A percentile compares a stretch with the other conserved stretches of the same genome.
phyloP scores from a whole-genome alignment of 2,888 invertebrate species.

The Chrysopilus asiliformis region DNA sequence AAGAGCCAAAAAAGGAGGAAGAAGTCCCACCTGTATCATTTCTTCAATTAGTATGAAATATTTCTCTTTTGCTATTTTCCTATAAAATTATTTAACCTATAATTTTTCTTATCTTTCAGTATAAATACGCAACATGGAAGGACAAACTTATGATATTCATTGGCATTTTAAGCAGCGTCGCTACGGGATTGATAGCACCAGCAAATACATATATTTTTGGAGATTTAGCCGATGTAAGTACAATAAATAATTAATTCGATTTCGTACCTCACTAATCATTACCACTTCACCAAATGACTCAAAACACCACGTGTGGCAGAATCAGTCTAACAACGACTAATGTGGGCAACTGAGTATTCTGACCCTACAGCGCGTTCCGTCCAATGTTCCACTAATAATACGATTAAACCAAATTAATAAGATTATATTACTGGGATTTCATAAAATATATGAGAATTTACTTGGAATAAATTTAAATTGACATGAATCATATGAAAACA shows the following conservation, averaged over 20 bases:
- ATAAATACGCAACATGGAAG: conserved; percentile 45
- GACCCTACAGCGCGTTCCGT: no score
- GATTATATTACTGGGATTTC: no score
- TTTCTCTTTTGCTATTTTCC: background rate
- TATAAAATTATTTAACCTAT: background rate
- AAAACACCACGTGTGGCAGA: no score
- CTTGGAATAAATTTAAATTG: no score
- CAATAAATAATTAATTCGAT: background rate
- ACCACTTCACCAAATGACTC: no score
- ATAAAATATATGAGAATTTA: no score
- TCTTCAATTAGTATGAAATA: conserved; percentile 17
- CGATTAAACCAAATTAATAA: no score
- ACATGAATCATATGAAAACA: no score
- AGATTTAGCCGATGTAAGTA: conserved; percentile 45
- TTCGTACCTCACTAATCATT: no score
- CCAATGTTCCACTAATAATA: no score
- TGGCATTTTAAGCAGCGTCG: conserved; percentile 43
- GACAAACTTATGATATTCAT: conserved; percentile 46
- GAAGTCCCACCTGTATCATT: conserved; percentile 23
- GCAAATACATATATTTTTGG: conserved; percentile 56
- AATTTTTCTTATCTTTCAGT: conserved; percentile 36
- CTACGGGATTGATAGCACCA: conserved; percentile 51
- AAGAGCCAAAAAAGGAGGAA: conserved; percentile 11
- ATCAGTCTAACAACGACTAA: no score
- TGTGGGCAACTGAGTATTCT: no score